Evolutionary conservation across 2,888 invertebrate genomes (phyloP).

Genomic region (Volucella zonaria): DNA sequence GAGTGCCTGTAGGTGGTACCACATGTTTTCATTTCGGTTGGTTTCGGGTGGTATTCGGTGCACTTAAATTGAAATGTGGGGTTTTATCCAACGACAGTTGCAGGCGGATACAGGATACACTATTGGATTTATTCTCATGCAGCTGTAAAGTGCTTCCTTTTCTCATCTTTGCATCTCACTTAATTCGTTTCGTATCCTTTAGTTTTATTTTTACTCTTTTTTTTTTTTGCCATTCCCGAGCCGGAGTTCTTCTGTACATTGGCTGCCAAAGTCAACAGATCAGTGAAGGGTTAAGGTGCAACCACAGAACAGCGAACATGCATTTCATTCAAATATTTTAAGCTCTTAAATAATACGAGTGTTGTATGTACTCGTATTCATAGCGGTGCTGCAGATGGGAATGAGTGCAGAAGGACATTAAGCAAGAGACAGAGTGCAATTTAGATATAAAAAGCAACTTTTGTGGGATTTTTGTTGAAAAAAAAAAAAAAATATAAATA

Average conservation of each 20-base stretch:
- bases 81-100: too few species aligned
- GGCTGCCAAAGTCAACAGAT: slow-evolving; percentile 55
- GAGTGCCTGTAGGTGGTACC: too few species aligned
- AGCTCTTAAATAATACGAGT: slow-evolving; percentile 9
- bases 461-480: background rate
- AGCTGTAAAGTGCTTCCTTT: background rate
- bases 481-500: too few species aligned
- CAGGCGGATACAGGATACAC: background rate
- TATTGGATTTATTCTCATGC: slow-evolving; percentile 1
- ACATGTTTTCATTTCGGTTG: too few species aligned
- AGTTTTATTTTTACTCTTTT: too few species aligned
- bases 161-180: slow-evolving; percentile 17
- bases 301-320: slow-evolving; percentile 47
- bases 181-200: slow-evolving; percentile 22
- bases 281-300: slow-evolving; percentile 23
- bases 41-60: too few species aligned
- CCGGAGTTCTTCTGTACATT: slow-evolving; percentile 7
- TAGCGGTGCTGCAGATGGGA: slow-evolving; percentile 27
- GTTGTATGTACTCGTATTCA: too few species aligned
- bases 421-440: slow-evolving; percentile 39
- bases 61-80: too few species aligned
- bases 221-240: too few species aligned
- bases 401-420: slow-evolving; percentile 46
- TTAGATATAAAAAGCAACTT: slow-evolving; percentile 29
- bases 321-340: slow-evolving; percentile 46